phyloP scores from a whole-genome alignment of 2,113 vertebrate genomes.

The Carassius gibelio region DNA sequence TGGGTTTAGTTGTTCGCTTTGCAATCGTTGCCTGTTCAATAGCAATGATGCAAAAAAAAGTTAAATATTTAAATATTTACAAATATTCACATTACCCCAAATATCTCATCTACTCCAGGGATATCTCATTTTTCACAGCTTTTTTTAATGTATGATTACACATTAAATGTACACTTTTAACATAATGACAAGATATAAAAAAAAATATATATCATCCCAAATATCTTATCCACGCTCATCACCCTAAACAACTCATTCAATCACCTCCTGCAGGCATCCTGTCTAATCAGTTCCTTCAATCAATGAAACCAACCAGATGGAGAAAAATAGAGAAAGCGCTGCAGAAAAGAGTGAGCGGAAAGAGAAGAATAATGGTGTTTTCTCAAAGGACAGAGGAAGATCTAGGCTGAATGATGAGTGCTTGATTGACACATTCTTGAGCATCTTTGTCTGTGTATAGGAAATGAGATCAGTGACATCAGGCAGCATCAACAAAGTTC shows the following conservation, averaged over 20 bases:
- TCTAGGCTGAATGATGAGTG: slow-evolving; percentile 18
- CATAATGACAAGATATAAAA: no score
- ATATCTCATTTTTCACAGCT: no score
- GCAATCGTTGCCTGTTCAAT: neutral
- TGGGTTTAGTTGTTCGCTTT: neutral
- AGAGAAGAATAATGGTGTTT: slow-evolving; percentile 1
- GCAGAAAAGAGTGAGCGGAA: neutral
- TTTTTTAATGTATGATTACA: no score
- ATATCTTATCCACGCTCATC: neutral
- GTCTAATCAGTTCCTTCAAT: neutral
- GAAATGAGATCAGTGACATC: slow-evolving; percentile 22
- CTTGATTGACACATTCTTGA: slow-evolving; percentile 37
- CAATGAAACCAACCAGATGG: slow-evolving; percentile 12
- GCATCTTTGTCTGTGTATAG: slow-evolving; percentile 2
- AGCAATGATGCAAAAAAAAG: no score
- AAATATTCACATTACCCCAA: neutral
- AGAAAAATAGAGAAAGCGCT: slow-evolving; percentile 11
- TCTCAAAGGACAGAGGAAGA: neutral
- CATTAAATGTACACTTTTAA: no score
- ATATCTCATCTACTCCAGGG: no score
- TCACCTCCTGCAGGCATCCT: neutral
- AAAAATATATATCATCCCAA: neutral
- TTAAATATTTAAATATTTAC: no score
- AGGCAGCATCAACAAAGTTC: slow-evolving; percentile 18
- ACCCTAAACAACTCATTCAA: neutral